phyloP scores from a whole-genome alignment of 2,797 vertebrate species.

The Pangasius mekongensis region DNA sequence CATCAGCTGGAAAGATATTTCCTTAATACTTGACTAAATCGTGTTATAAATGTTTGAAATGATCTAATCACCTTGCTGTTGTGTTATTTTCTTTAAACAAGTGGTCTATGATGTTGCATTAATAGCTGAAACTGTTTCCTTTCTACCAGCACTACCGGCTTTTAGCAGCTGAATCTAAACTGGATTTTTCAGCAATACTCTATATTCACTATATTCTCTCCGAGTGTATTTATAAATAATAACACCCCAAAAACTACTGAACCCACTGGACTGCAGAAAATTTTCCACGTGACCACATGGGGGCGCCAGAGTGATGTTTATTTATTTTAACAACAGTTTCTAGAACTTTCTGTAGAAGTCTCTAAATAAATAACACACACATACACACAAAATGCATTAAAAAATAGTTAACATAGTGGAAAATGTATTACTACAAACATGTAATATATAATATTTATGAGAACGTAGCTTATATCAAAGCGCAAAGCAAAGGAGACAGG shows the following conservation, averaged over 20 bases:
- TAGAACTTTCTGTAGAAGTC: conserved; percentile 47
- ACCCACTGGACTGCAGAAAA: background rate
- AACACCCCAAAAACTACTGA: background rate
- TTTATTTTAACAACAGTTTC: conserved; percentile 33
- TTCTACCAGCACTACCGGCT: background rate
- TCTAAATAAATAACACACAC: conserved; percentile 56
- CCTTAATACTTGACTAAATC: background rate
- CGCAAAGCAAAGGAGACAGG: conserved; percentile 47
- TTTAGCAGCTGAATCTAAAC: background rate
- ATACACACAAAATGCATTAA: conserved; percentile 10
- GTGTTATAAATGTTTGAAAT: background rate
- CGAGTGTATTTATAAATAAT: background rate
- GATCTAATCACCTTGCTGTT: background rate
- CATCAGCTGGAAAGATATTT: background rate
- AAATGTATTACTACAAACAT: conserved; percentile 13
- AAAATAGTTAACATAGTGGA: conserved; percentile 30
- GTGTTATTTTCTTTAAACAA: background rate
- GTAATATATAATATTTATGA: conserved; percentile 17
- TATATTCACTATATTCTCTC: background rate
- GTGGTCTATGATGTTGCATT: background rate
- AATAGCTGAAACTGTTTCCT: background rate
- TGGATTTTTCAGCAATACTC: background rate
- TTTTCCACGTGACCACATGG: conserved; percentile 28
- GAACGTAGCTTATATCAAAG: conserved; percentile 43
- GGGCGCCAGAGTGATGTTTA: conserved; percentile 49